These are phyloP conservation scores for Crotalus helleri DNA, from an alignment of 2,113 vertebrate genomes.

Conservation along the genomic window DNA sequence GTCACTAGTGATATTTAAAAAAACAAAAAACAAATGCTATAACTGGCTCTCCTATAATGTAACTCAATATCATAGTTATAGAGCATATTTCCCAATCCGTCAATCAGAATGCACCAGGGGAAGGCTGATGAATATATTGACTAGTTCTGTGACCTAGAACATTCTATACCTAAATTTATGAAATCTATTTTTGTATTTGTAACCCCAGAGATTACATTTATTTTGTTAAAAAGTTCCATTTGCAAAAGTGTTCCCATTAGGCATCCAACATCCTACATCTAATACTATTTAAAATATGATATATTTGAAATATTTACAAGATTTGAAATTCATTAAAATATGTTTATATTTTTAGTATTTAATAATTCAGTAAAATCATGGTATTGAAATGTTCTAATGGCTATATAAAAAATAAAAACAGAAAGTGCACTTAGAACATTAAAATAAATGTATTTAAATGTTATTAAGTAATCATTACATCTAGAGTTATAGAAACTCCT, in stretches of 20 bases:
- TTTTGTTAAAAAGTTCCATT: constrained; percentile 13
- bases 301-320: background rate
- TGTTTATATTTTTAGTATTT: constrained; percentile 17
- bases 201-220: constrained; percentile 7
- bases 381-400: constrained; percentile 25
- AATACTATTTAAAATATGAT: constrained; percentile 25
- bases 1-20: background rate
- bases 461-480: constrained; percentile 27
- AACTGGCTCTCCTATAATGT: background rate
- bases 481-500: constrained; percentile 31
- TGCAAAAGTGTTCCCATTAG: constrained; percentile 26
- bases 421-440: constrained; percentile 6
- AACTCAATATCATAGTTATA: background rate
- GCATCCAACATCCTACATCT: constrained; percentile 9
- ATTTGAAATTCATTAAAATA: constrained; percentile 26
- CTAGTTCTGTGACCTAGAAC: background rate
- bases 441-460: constrained; percentile 23
- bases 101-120: background rate
- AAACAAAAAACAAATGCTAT: background rate
- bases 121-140: constrained; percentile 16
- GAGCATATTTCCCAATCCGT: background rate
- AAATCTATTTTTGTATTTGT: background rate
- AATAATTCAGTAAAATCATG: constrained; percentile 5
- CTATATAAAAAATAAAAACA: constrained; percentile 12
- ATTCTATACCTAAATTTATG: constrained; percentile 6